Evolutionary conservation across 2,888 invertebrate species (phyloP).

Genomic region (Tridacna crocea): DNA sequence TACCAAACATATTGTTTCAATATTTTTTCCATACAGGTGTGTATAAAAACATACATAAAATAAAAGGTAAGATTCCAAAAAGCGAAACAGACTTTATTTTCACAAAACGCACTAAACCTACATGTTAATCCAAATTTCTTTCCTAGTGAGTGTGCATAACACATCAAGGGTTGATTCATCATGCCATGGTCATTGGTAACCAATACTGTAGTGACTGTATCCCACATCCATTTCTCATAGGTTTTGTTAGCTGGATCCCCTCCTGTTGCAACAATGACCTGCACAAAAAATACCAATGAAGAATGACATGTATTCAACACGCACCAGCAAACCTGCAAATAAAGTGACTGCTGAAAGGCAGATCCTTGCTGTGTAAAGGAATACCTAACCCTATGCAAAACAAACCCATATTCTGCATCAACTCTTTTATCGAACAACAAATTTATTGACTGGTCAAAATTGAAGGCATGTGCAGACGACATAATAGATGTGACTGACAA

Average conservation of each 20-base stretch:
- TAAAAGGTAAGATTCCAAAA: background rate
- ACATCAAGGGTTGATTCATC: constrained; percentile 46
- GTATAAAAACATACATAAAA: too few species aligned
- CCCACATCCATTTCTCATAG: constrained; percentile 56
- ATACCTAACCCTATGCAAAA: too few species aligned
- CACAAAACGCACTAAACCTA: background rate
- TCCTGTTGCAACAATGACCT: constrained; percentile 37
- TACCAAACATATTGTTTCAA: too few species aligned
- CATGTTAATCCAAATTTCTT: constrained; percentile 60
- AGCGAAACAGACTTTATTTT: background rate
- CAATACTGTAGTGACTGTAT: constrained; percentile 57
- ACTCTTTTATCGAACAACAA: too few species aligned
- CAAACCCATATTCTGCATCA: too few species aligned
- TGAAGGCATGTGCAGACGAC: too few species aligned
- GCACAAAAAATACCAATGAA: background rate
- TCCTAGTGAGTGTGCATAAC: constrained; percentile 56
- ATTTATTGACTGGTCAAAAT: too few species aligned
- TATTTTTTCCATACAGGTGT: too few species aligned
- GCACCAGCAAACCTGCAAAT: background rate
- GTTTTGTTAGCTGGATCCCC: background rate
- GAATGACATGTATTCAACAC: background rate
- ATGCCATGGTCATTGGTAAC: constrained; percentile 23
- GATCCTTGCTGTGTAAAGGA: too few species aligned
- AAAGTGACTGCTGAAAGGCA: too few species aligned
- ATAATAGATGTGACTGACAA: too few species aligned